Evolutionary conservation across 1,140 invertebrate genomes (phyloP), one percentile per base, ranked within the genome.

Genomic region (Zaprionus ornatus): DNA sequence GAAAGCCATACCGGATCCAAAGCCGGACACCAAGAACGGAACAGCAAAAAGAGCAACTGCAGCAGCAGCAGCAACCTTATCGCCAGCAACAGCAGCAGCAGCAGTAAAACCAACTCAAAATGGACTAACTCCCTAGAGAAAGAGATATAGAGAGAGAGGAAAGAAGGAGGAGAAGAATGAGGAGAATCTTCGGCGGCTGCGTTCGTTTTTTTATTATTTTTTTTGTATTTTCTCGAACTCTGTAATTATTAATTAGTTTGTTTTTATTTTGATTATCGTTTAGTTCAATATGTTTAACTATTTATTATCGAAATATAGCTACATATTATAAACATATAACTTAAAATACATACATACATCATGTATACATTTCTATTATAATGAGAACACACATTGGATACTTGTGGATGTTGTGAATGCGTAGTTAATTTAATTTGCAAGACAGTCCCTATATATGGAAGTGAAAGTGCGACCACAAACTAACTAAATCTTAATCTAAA

Each of bases 271-370:
- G 80, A 88, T 88, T 84, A 87, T 78, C 80, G 74, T 90, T 87
- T 87, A 87, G 84, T 90, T 88, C 78, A 88, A 90, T 88, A 90
- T 79, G 84, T 88, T 88, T 88, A 88, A 90, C 69, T 88, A 88
- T 88, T 88, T 90, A 90, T 90, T 88, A 88, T 81, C 68, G 65
- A 84, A 88, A 84, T 84, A 80, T 88, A 88, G 81, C 77, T 90
- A 90, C 81, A 75, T 35, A 69, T 68, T 66, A 73, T 56, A 59
- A 35, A 75, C 27, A 42, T 65, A 65, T 32, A 65, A 23, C 64
- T 37, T 76, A 63, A 62, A 71, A 79, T 68, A 66, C 84, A 84
- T 57, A 71, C 29, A 71, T 32, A 32, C 56, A 21, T 19, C 29
- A 37, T 50, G 50, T 32, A 19, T 50, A 48, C n/a, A 61, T 57